phyloP scores from a whole-genome alignment of 2,888 invertebrate genomes.

The Pedicia rivosa region DNA sequence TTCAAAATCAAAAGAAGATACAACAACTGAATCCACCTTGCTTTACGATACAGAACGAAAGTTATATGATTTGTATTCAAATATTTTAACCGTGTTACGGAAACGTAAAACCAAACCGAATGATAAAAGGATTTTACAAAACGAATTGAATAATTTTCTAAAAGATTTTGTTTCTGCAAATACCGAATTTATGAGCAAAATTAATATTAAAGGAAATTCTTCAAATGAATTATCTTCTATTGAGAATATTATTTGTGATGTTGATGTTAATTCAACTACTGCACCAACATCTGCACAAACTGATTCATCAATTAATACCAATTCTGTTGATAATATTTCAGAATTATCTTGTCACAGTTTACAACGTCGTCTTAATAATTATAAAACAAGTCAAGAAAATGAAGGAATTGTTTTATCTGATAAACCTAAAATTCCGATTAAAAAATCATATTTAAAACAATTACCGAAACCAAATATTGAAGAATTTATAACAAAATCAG shows the following conservation, averaged over 20 bases:
- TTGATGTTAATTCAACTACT: not conserved
- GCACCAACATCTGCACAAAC: not conserved
- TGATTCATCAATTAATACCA: not conserved
- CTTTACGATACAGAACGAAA: constrained; percentile 3
- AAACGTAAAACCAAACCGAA: not conserved
- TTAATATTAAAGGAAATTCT: not conserved
- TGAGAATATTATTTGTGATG: not conserved
- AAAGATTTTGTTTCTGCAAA: too few species aligned
- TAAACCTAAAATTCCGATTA: too few species aligned
- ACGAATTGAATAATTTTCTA: not conserved
- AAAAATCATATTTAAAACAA: too few species aligned
- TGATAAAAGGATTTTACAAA: not conserved
- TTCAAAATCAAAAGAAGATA: not conserved
- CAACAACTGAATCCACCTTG: not conserved
- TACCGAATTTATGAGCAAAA: not conserved
- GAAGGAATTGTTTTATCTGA: too few species aligned
- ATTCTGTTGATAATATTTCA: not conserved
- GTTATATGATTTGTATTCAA: constrained; percentile 9
- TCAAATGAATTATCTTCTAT: not conserved
- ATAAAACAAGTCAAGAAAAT: too few species aligned
- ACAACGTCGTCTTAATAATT: too few species aligned
- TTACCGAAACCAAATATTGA: too few species aligned
- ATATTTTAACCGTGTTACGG: constrained; percentile 5
- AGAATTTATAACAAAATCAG: too few species aligned
- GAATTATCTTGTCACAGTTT: constrained; percentile 3